phyloP scores from a whole-genome alignment of 2,888 invertebrate genomes.

The Drosophila ezoana region DNA sequence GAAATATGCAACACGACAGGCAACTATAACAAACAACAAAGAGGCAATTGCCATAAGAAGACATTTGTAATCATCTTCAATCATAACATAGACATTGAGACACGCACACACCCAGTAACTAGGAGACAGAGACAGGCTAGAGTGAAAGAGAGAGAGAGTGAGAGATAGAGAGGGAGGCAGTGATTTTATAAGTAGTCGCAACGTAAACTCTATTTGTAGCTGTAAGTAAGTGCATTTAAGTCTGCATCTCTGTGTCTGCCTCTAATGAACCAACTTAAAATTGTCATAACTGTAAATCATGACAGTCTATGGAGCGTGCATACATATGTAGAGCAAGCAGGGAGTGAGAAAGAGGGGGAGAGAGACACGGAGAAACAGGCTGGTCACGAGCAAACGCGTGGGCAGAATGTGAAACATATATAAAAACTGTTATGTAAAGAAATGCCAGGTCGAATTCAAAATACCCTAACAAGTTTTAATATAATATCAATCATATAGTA shows the following conservation, averaged over 20 bases:
- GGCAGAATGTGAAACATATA: constrained; percentile 37
- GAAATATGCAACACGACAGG: constrained; percentile 47
- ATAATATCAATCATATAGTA: background rate
- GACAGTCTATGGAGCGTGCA: constrained; percentile 69
- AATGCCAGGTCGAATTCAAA: background rate
- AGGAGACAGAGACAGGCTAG: background rate
- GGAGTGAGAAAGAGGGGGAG: background rate
- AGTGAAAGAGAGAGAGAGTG: background rate
- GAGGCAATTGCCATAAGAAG: constrained; percentile 72
- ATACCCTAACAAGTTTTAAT: constrained; percentile 24
- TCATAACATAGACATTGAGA: constrained; percentile 69
- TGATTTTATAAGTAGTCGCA: constrained; percentile 23
- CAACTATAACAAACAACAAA: constrained; percentile 20
- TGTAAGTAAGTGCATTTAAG: constrained; percentile 40
- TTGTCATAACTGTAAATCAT: constrained; percentile 81
- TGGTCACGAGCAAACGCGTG: constrained; percentile 47
- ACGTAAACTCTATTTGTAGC: constrained; percentile 38
- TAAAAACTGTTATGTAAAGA: background rate
- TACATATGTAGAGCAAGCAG: constrained; percentile 69
- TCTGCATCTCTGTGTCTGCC: constrained; percentile 34
- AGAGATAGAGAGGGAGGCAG: constrained; percentile 4
- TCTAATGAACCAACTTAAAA: constrained; percentile 81
- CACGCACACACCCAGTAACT: constrained; percentile 49
- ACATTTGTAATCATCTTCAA: constrained; percentile 79
- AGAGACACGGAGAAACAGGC: background rate